Evolutionary conservation across 2,113 vertebrate genomes (phyloP), one percentile per base, ranked within the genome.

Genomic region (Sterrhoptilus dennistouni): DNA sequence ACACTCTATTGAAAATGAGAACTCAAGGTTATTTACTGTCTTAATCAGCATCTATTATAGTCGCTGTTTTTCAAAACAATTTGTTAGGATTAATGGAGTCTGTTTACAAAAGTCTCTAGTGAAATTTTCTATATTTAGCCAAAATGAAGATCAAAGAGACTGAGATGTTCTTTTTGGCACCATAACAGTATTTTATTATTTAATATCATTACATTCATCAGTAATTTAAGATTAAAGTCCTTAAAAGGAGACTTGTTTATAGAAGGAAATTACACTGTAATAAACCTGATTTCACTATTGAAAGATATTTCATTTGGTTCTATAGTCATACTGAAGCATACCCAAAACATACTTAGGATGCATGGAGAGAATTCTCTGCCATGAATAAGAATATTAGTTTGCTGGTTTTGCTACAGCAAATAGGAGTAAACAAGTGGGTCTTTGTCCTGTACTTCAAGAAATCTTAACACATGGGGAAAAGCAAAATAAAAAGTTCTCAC

Each of bases 91-190:
- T 93, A 96, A 92, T 50, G n/a, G 64, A 95, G 56, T 40, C 63
- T 87, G 53, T 66, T 96, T 89, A 79, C 25, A 54, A 49, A 33
- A 68, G 87, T 77, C 94, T 91, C 90, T 59, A 75, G 92, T 63
- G 89, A 33, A 92, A 90, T 78, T 87, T 66, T 86, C 20, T 57
- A 84, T 92, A 68, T 96, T 92, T 82, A 96, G 86, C 49, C 5
- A 1, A 95, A 90, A 89, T 44, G 35, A 89, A 96, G 89, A 96
- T 91, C 92, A 97, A 96, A 96, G 91, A 94, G 52, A 76, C 54
- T 1, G 2, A 69, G 16, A 87, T 89, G 70, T 61, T 95, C 79
- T 90, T 95, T 94, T 61, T 95, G 72, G 87, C 92, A 95, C 53
- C 38, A 5, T 61, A 79, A 91, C 42, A 82, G 40, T 65, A 75